phyloP scores from a whole-genome alignment of 2,888 invertebrate genomes.

The Limnephilus auricula region DNA sequence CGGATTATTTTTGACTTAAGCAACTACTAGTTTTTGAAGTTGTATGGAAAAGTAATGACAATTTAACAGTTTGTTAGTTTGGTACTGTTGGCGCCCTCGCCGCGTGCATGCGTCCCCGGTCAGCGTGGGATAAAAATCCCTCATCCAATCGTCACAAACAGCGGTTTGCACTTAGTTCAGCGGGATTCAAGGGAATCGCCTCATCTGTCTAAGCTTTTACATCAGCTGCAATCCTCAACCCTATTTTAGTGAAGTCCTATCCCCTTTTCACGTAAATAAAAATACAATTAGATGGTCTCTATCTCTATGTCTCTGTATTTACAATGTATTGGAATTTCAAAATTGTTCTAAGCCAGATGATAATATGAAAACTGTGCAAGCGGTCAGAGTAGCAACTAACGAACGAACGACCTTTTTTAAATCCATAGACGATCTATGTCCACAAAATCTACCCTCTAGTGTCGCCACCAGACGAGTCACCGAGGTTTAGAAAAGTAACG shows the following conservation, averaged over 20 bases:
- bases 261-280: not conserved
- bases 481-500: no score
- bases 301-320: no score
- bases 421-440: no score
- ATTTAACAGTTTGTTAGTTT: not conserved
- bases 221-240: not conserved
- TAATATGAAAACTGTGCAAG: no score
- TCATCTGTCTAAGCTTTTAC: not conserved
- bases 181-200: not conserved
- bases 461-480: no score
- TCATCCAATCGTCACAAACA: conserved; percentile 23
- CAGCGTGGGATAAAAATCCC: not conserved
- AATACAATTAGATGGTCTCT: no score
- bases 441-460: no score
- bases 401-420: no score
- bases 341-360: no score
- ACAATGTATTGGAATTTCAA: no score
- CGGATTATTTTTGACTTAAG: not conserved
- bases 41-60: not conserved
- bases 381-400: no score
- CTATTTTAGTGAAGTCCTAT: not conserved
- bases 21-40: not conserved
- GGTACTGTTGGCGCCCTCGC: not conserved
- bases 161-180: conserved; percentile 43
- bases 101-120: not conserved